phyloP scores from a whole-genome alignment of 2,797 vertebrate species.

The Enteromius unitaeniatus region DNA sequence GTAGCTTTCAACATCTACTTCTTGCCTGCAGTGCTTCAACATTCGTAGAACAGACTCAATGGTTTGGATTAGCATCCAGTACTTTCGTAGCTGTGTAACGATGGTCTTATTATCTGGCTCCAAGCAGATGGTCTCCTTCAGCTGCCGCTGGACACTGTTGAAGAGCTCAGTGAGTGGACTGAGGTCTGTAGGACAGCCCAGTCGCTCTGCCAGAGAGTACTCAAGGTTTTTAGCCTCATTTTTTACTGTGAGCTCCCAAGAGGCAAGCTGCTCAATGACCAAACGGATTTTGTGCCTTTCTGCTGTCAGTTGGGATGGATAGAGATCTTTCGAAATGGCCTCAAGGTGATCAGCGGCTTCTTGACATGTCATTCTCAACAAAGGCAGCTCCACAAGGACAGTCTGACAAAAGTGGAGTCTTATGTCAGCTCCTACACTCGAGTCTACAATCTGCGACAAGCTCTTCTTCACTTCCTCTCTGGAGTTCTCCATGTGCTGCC shows the following conservation, averaged over 20 bases:
- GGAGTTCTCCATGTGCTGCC: conserved; percentile 75
- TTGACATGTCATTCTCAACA: conserved; percentile 74
- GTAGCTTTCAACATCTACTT: conserved; percentile 60
- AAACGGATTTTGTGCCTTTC: conserved; percentile 70
- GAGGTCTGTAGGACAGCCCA: conserved; percentile 64
- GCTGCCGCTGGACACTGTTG: conserved; percentile 58
- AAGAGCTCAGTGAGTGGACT: conserved; percentile 65
- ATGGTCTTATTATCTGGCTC: conserved; percentile 75
- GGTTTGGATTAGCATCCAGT: conserved; percentile 79
- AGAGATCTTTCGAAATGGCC: conserved; percentile 70
- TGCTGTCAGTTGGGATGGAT: conserved; percentile 66
- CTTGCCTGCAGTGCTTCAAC: conserved; percentile 70
- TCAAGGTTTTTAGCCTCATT: conserved; percentile 70
- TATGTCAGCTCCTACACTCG: conserved; percentile 52
- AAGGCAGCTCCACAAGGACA: conserved; percentile 72
- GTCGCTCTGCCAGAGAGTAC: conserved; percentile 58
- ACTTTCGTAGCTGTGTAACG: conserved; percentile 74
- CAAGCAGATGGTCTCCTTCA: conserved; percentile 73
- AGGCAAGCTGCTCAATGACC: conserved; percentile 65
- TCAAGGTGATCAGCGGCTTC: conserved; percentile 74
- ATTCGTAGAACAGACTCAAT: conserved; percentile 76
- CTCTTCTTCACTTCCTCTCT: conserved; percentile 73
- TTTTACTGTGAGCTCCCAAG: conserved; percentile 68
- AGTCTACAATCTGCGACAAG: conserved; percentile 64
- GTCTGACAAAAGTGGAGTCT: conserved; percentile 70